Conservation (phyloP, 2,888 invertebrate genomes). For the Ligdia adustata region DNA sequence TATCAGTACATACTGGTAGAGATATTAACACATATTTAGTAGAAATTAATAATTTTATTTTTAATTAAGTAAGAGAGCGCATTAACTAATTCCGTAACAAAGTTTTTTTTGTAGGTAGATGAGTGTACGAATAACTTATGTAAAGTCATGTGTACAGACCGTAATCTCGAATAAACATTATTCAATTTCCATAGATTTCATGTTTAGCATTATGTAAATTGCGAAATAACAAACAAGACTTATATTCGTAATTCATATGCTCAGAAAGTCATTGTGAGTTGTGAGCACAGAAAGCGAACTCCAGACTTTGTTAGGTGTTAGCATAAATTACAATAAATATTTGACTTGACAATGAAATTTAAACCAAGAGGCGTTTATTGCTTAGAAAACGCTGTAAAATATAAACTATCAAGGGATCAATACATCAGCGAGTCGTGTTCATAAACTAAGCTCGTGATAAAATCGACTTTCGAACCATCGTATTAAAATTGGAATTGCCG, state of each 20-base stretch:
- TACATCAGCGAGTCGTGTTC: conserved; percentile 47
- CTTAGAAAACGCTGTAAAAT: conserved; percentile 30
- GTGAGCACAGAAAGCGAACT: conserved; percentile 31
- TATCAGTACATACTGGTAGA: too few species aligned
- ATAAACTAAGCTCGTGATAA: conserved; percentile 55
- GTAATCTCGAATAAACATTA: conserved; percentile 16
- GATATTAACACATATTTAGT: too few species aligned
- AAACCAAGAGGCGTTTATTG: conserved; percentile 24
- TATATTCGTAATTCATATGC: conserved; percentile 30
- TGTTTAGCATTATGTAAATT: conserved; percentile 47
- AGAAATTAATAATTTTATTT: too few species aligned
- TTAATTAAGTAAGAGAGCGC: neutral
- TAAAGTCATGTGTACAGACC: conserved; percentile 33
- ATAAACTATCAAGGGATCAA: conserved; percentile 51
- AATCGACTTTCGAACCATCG: conserved; percentile 52
- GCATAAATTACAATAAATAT: conserved; percentile 64
- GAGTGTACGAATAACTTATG: too few species aligned
- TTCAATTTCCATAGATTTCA: conserved; percentile 27
- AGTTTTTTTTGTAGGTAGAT: too few species aligned
- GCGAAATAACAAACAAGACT: conserved; percentile 46
- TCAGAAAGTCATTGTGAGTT: conserved; percentile 45
- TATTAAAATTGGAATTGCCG: conserved; percentile 57
- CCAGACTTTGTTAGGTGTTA: conserved; percentile 47
- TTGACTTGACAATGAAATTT: conserved; percentile 40
- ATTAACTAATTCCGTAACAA: conserved; percentile 21